A percentile compares a stretch with the other conserved stretches of the same genome.
Conservation (phyloP, 2,797 vertebrate genomes). For the Nothura maculosa region DNA sequence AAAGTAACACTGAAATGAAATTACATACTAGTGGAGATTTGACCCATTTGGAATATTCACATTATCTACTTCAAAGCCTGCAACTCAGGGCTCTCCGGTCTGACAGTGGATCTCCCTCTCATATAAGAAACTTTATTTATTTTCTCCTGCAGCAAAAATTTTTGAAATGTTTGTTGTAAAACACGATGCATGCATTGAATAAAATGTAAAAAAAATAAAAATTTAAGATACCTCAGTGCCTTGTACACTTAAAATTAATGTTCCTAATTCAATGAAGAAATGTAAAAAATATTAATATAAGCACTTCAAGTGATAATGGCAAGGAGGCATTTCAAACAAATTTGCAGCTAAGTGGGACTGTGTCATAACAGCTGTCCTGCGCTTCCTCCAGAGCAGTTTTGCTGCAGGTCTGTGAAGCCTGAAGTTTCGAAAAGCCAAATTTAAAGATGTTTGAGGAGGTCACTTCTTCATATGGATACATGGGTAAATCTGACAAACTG, state of each 20-base stretch:
- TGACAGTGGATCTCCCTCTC: not conserved
- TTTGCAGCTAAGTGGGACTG: not conserved
- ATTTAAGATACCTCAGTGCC: not conserved
- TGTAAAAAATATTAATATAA: not conserved
- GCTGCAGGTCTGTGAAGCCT: not conserved
- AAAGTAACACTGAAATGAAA: not conserved
- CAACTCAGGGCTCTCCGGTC: not conserved
- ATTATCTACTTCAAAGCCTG: not conserved
- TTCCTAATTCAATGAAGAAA: not conserved
- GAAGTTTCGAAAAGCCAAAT: constrained; percentile 3
- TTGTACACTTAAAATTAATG: not conserved
- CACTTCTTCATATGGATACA: not conserved
- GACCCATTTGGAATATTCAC: not conserved
- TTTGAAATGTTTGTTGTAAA: not conserved
- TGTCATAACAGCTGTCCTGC: not conserved
- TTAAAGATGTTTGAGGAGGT: not conserved
- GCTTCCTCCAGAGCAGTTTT: not conserved
- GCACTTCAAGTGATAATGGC: not conserved
- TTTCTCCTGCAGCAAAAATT: not conserved
- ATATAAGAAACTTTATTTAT: not conserved
- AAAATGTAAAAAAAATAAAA: not conserved
- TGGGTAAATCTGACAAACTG: not conserved
- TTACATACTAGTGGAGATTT: not conserved
- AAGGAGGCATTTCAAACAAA: not conserved
- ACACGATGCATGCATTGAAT: not conserved